A percentile compares a stretch with the other conserved stretches of the same genome.
Conservation (phyloP, 2,113 vertebrate genomes). For the Seriola dumerili region DNA sequence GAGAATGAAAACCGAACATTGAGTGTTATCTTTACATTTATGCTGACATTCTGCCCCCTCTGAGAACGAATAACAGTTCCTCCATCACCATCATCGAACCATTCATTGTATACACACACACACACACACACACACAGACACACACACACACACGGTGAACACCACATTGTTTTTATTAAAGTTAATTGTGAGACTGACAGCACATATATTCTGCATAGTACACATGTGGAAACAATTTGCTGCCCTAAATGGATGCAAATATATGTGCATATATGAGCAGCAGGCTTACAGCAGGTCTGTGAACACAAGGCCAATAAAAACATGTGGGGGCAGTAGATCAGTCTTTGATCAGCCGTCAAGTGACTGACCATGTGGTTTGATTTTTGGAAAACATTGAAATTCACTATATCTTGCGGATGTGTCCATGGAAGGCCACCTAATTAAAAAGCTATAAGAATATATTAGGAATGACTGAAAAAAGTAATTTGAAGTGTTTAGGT, state of each 20-base stretch:
- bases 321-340: neutral
- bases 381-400: neutral
- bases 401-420: neutral
- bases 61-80: neutral
- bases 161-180: slow-evolving; percentile 14
- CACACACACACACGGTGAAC: neutral
- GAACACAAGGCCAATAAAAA: slow-evolving; percentile 17
- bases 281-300: slow-evolving; percentile 2
- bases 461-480: neutral
- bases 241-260: slow-evolving; percentile 30
- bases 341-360: slow-evolving; percentile 26
- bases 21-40: neutral
- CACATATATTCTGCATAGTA: neutral
- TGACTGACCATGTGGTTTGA: neutral
- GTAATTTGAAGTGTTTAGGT: neutral
- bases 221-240: slow-evolving; percentile 42
- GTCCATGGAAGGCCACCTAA: neutral
- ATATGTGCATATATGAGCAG: slow-evolving; percentile 27
- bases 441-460: neutral
- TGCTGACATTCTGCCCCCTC: neutral
- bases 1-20: neutral
- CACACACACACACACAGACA: neutral
- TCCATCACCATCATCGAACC: neutral
- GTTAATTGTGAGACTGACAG: slow-evolving; percentile 1
- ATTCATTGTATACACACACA: neutral